Evolutionary conservation across 2,888 invertebrate genomes (phyloP).

Genomic region (Cyclophora albipunctata): DNA sequence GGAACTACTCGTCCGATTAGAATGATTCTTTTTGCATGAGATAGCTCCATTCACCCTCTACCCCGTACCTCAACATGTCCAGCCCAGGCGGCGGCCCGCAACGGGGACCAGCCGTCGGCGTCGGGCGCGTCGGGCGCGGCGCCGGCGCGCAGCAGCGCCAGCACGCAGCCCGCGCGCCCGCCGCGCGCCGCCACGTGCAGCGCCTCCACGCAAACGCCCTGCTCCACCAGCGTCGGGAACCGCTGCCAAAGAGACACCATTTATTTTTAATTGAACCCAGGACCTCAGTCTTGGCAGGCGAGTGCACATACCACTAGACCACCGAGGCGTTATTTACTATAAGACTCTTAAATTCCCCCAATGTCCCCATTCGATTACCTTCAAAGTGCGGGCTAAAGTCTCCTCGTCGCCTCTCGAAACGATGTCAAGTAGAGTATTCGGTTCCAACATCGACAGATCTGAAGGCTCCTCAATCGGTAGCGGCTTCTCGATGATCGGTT

Average conservation of each 20-base stretch:
- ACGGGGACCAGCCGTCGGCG: slow-evolving; percentile 92
- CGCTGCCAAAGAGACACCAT: slow-evolving; percentile 37
- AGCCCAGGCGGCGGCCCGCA: slow-evolving; percentile 96
- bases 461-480: slow-evolving; percentile 40
- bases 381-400: slow-evolving; percentile 77
- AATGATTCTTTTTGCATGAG: no score
- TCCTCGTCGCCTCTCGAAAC: slow-evolving; percentile 85
- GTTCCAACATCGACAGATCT: slow-evolving; percentile 44
- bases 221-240: slow-evolving; percentile 63
- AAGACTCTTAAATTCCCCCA: no score
- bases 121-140: slow-evolving; percentile 88
- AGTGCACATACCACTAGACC: no score
- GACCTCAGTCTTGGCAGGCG: no score
- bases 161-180: slow-evolving; percentile 84
- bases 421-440: slow-evolving; percentile 84
- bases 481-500: slow-evolving; percentile 29
- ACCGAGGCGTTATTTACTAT: no score
- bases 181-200: slow-evolving; percentile 91
- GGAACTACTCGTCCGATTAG: no score
- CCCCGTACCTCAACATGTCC: slow-evolving; percentile 86
- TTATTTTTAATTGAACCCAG: no score
- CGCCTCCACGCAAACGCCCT: slow-evolving; percentile 84
- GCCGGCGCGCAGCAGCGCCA: slow-evolving; percentile 79
- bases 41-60: neutral
- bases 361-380: slow-evolving; percentile 42